Evolutionary conservation across 1,140 invertebrate genomes (phyloP).

Genomic region (Euwallacea fornicatus): DNA sequence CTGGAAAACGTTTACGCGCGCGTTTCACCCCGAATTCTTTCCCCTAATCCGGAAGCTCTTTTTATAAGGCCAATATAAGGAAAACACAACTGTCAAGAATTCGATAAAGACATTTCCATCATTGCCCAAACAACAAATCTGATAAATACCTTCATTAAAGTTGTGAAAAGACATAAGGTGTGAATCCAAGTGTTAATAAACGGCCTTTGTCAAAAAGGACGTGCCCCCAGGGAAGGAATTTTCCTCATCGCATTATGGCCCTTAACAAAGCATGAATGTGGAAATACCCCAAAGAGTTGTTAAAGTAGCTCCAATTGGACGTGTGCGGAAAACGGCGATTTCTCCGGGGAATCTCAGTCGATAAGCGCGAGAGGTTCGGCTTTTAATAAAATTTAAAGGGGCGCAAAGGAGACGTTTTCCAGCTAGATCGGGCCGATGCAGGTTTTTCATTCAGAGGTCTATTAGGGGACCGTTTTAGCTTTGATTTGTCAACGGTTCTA

Average conservation of each 20-base stretch:
- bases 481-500: not conserved
- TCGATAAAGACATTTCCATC: no score
- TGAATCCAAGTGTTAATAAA: no score
- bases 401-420: conserved; percentile 14
- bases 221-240: no score
- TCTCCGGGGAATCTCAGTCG: conserved; percentile 5
- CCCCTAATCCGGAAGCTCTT: not conserved
- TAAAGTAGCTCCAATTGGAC: conserved; percentile 6
- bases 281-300: conserved; percentile 11
- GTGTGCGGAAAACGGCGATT: conserved; percentile 4
- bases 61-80: not conserved
- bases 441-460: not conserved
- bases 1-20: conserved; percentile 31
- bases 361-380: conserved; percentile 12
- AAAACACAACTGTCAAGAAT: no score
- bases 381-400: conserved; percentile 19
- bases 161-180: no score
- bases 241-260: no score
- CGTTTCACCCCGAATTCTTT: not conserved
- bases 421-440: not conserved
- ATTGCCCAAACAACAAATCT: no score
- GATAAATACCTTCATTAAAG: no score
- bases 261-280: not conserved
- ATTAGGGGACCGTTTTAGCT: not conserved
- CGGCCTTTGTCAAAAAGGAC: no score